Base-by-base conservation (phyloP, 2,113 vertebrate species). In the Aldabrachelys gigantea region DNA sequence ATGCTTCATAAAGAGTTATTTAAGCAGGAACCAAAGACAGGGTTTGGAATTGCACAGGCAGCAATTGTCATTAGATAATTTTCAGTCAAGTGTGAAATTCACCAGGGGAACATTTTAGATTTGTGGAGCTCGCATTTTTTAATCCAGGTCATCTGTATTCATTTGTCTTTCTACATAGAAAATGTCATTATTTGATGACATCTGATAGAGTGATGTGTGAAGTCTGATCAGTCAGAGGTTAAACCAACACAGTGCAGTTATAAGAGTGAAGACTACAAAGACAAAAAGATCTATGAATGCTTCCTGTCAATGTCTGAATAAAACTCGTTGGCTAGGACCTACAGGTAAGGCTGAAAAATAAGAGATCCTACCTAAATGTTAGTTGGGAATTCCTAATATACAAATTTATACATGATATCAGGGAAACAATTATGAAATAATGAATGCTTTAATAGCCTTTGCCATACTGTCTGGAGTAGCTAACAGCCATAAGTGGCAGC, bases 341-440 rank as follows among this genome's bases (percentile, higher is more conserved):
- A 84, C 83, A 91, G 87, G 93, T 89, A 78, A 62, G 52, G 6
- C 17, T 9, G 4, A 35, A 79, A 94, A 87, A 50, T 47, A 92
- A 82, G 24, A 92, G 54, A 25, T 80, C 78, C 35, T 72, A 93
- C 8, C 35, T 93, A 75, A 92, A 88, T 91, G 6, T 11, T 54
- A 85, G 38, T 35, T 72, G 59, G 38, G 76, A 24, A 82, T 59
- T 93, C 87, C 96, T 94, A 81, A 81, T 72, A 87, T 44, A 85
- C 87, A 97, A 90, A 90, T 85, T 93, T 84, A 91, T 52, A 72
- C 96, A 93, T 87, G 38, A 84, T 95, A 89, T 25, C 82, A 82
- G 62, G 88, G 84, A 94, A 72, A 72, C n/a, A 72, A 85, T 25
- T 84, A 35, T 57, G 22, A 52, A 87, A 84, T 6, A 94, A 94